phyloP scores from a whole-genome alignment of 2,113 vertebrate genomes.

The Bambusicola thoracicus region DNA sequence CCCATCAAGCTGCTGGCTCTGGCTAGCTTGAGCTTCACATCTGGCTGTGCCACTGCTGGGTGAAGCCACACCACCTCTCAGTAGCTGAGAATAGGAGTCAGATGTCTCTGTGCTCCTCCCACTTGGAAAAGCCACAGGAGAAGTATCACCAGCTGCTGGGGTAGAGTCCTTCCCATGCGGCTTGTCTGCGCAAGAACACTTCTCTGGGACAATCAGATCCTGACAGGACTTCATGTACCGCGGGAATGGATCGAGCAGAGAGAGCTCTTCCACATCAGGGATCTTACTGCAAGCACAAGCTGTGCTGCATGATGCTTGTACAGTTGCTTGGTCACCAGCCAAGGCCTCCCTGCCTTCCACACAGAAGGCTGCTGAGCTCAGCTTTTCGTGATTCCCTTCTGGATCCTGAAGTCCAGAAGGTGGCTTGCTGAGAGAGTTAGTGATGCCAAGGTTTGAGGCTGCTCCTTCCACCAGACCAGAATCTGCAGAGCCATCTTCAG shows the following conservation, averaged over 20 bases:
- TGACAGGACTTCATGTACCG: slow-evolving; percentile 84
- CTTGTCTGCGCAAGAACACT: slow-evolving; percentile 69
- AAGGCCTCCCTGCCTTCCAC: slow-evolving; percentile 34
- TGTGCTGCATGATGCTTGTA: background rate
- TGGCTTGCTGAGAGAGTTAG: slow-evolving; percentile 46
- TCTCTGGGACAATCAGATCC: slow-evolving; percentile 80
- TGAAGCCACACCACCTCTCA: background rate
- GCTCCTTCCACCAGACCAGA: slow-evolving; percentile 61
- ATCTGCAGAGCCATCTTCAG: slow-evolving; percentile 75
- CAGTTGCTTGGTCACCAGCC: background rate
- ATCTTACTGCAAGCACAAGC: slow-evolving; percentile 63
- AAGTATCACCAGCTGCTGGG: slow-evolving; percentile 6
- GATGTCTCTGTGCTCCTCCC: slow-evolving; percentile 3
- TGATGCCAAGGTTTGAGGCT: slow-evolving; percentile 28
- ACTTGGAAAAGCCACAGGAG: slow-evolving; percentile 12
- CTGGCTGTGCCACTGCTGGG: background rate
- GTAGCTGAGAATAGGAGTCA: slow-evolving; percentile 15
- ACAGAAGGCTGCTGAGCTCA: background rate
- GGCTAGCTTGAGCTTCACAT: slow-evolving; percentile 55
- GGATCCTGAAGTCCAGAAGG: slow-evolving; percentile 64
- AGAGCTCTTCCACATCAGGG: slow-evolving; percentile 80
- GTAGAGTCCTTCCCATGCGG: slow-evolving; percentile 23
- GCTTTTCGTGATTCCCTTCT: slow-evolving; percentile 52
- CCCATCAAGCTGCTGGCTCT: slow-evolving; percentile 55
- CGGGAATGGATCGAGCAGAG: slow-evolving; percentile 81